Conservation (phyloP, 2,888 invertebrate genomes). For the Oxystoma pomonae region DNA sequence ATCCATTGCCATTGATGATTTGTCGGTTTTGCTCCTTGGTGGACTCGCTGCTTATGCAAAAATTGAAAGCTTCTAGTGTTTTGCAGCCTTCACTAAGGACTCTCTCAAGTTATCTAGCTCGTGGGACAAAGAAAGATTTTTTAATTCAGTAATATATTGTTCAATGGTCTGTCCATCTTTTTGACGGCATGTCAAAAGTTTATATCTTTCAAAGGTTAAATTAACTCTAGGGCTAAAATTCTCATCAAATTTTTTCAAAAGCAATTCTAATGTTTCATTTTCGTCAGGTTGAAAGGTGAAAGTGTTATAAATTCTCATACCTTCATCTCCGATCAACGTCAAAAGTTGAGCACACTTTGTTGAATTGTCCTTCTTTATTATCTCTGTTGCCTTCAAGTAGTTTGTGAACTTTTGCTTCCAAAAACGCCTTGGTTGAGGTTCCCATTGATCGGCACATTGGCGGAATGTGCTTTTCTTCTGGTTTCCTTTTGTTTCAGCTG, state of each 20-base stretch:
- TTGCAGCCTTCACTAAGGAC: constrained; percentile 11
- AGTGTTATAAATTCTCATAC: too few relatives aligned
- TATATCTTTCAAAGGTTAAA: constrained; percentile 21
- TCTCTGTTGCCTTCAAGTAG: constrained; percentile 13
- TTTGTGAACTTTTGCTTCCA: constrained; percentile 3
- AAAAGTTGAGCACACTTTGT: constrained; percentile 17
- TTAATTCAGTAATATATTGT: constrained; percentile 20
- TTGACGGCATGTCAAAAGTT: constrained; percentile 14
- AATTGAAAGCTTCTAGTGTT: constrained; percentile 18
- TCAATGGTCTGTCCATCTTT: too few relatives aligned
- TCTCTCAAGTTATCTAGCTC: constrained; percentile 16
- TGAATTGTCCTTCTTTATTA: constrained; percentile 8
- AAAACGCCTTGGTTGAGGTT: constrained; percentile 3
- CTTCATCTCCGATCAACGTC: too few relatives aligned
- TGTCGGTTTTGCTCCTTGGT: too few relatives aligned
- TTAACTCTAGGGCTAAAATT: constrained; percentile 19
- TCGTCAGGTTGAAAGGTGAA: constrained; percentile 7
- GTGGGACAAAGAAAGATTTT: constrained; percentile 18
- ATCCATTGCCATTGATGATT: constrained; percentile 4
- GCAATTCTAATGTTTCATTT: constrained; percentile 8
- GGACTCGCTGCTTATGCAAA: constrained; percentile 20
- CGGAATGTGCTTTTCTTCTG: too few relatives aligned
- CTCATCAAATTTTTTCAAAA: constrained; percentile 14
- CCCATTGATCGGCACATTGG: too few relatives aligned
- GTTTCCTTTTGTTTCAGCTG: too few relatives aligned